Conservation (phyloP, 2,797 vertebrate species). For the Fringilla coelebs region DNA sequence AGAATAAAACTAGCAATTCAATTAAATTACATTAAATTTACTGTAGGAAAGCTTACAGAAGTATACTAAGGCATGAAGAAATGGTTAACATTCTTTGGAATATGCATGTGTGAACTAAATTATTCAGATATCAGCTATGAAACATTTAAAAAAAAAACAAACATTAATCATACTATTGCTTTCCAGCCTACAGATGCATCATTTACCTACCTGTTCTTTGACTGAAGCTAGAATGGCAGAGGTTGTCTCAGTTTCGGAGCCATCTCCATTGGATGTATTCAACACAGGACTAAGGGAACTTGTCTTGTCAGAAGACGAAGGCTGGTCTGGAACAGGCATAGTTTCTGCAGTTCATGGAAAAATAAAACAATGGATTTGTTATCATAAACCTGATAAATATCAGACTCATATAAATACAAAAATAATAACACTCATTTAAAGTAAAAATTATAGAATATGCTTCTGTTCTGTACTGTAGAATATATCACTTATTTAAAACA, state of each 20-base stretch:
- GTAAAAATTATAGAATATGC: background rate
- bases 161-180: background rate
- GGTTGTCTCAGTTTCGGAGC: slow-evolving; percentile 92
- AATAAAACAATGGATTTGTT: background rate
- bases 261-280: slow-evolving; percentile 90
- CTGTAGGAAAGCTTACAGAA: background rate
- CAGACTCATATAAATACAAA: background rate
- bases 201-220: slow-evolving; percentile 91
- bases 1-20: background rate
- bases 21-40: background rate
- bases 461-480: background rate
- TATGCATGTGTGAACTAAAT: background rate
- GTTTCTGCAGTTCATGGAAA: slow-evolving; percentile 66
- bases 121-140: background rate
- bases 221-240: slow-evolving; percentile 97
- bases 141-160: background rate
- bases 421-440: background rate
- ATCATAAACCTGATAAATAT: background rate
- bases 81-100: background rate
- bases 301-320: slow-evolving; percentile 90
- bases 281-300: slow-evolving; percentile 89
- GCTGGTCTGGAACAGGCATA: slow-evolving; percentile 98
- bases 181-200: background rate
- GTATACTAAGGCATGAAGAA: background rate
- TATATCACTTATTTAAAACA: background rate